Percentiles rank a stretch among this genome's conserved stretches.
phyloP scores from a whole-genome alignment of 2,888 invertebrate species.

The Yponomeuta sedellus region DNA sequence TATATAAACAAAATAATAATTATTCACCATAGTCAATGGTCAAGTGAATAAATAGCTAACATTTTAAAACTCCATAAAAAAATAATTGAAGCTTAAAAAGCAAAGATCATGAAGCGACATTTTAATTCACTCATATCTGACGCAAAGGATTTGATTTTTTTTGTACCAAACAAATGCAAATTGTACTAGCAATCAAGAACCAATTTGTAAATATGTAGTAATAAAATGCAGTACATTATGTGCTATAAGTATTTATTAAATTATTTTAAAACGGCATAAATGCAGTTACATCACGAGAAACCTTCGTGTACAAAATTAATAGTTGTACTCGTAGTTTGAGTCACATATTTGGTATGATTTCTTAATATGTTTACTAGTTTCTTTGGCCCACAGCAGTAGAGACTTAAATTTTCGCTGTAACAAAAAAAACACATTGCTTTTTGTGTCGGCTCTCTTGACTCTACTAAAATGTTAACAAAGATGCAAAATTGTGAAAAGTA shows the following conservation, averaged over 20 bases:
- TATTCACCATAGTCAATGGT: no score
- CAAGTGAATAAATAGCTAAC: no score
- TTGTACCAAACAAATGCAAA: slow-evolving; percentile 2
- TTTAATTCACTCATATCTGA: no score
- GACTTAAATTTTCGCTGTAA: slow-evolving; percentile 53
- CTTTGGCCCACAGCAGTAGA: slow-evolving; percentile 73
- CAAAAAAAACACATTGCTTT: slow-evolving; percentile 17
- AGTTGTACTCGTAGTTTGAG: slow-evolving; percentile 53
- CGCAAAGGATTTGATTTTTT: no score
- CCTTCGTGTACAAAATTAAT: slow-evolving; percentile 63
- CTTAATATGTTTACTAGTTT: slow-evolving; percentile 60
- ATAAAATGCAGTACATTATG: no score
- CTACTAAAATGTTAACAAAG: background rate
- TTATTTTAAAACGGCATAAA: background rate
- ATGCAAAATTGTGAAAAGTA: no score
- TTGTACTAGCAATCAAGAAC: background rate
- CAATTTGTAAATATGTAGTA: no score
- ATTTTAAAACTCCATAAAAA: no score
- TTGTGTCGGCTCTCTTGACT: background rate
- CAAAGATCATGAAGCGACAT: no score
- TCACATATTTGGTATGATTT: slow-evolving; percentile 47
- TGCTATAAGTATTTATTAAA: no score
- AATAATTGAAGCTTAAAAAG: no score
- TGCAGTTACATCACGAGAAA: slow-evolving; percentile 42
- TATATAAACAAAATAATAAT: no score